phyloP scores from a whole-genome alignment of 2,113 vertebrate species.

The Hemiscyllium ocellatum region DNA sequence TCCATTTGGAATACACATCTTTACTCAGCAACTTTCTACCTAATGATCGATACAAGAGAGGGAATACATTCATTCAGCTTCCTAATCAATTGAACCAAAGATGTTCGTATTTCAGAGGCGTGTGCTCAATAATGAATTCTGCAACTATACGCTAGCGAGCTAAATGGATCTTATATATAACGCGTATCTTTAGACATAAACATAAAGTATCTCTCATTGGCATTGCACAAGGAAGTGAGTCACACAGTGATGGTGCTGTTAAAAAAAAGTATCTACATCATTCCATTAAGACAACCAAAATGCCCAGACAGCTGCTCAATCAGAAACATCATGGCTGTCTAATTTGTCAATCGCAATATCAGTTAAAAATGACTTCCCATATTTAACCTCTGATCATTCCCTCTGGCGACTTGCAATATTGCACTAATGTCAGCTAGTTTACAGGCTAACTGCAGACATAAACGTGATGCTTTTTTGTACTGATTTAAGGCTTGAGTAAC shows the following conservation, averaged over 20 bases:
- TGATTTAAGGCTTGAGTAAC: neutral
- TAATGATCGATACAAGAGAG: neutral
- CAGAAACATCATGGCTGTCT: neutral
- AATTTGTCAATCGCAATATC: neutral
- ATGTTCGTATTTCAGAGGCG: neutral
- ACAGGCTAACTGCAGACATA: neutral
- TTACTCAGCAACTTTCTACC: constrained; percentile 2
- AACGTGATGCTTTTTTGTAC: neutral
- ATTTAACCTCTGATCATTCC: neutral
- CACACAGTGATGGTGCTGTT: no score
- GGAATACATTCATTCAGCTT: neutral
- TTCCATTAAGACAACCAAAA: neutral
- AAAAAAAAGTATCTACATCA: neutral
- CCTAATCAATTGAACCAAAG: neutral
- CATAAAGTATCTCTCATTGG: neutral
- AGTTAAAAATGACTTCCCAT: neutral
- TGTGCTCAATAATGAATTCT: neutral
- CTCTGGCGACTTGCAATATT: neutral
- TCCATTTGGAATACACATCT: constrained; percentile 7
- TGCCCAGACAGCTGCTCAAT: neutral
- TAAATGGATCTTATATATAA: neutral
- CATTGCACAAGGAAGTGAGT: no score
- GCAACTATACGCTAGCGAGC: neutral
- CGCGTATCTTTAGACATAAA: neutral
- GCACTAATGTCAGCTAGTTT: neutral